phyloP scores from a whole-genome alignment of 1,140 invertebrate species.

The Heliothis virescens region DNA sequence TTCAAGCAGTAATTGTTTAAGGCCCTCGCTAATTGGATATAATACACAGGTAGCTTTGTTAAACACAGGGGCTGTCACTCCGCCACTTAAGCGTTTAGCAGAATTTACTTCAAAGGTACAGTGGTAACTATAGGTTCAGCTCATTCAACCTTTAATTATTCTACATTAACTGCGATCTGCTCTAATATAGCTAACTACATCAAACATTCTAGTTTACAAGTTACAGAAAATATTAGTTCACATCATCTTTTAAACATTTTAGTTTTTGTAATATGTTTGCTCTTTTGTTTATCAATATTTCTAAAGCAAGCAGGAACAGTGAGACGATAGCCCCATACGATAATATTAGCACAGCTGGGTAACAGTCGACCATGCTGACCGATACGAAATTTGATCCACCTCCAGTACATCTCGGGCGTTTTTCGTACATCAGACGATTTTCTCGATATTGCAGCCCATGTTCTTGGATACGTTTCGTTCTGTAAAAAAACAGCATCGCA shows the following conservation, averaged over 20 bases:
- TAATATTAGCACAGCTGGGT: slow-evolving; percentile 80
- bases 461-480: slow-evolving; percentile 87
- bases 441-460: slow-evolving; percentile 87
- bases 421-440: slow-evolving; percentile 86
- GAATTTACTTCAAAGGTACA: slow-evolving; percentile 7
- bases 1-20: slow-evolving; percentile 9
- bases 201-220: background rate
- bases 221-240: background rate
- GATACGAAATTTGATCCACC: slow-evolving; percentile 85
- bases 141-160: background rate
- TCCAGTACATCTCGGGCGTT: slow-evolving; percentile 86
- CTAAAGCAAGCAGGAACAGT: slow-evolving; percentile 36
- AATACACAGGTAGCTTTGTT: slow-evolving; percentile 12
- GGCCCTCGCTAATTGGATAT: slow-evolving; percentile 10
- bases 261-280: slow-evolving; percentile 1
- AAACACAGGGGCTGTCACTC: slow-evolving; percentile 21
- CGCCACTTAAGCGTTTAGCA: slow-evolving; percentile 9
- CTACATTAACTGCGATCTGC: background rate
- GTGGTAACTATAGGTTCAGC: slow-evolving; percentile 15
- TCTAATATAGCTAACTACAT: background rate
- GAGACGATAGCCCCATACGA: slow-evolving; percentile 79
- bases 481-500: slow-evolving; percentile 58
- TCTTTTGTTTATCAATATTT: slow-evolving; percentile 39
- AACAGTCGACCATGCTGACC: slow-evolving; percentile 87
- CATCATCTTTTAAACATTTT: background rate